phyloP scores from a whole-genome alignment of 2,888 invertebrate genomes.

The Thymelicus acteon region DNA sequence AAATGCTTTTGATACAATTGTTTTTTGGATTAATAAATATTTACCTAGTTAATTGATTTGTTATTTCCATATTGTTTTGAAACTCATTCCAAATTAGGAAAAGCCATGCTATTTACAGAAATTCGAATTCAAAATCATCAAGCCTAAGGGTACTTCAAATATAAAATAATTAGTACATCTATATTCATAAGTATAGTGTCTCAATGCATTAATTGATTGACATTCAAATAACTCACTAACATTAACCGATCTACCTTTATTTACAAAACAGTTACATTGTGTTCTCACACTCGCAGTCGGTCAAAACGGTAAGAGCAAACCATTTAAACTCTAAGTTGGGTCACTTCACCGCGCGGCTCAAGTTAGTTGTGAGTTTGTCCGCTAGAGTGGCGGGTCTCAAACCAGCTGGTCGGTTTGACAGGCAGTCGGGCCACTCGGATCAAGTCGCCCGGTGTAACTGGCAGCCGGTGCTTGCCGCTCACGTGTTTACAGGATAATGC shows the following conservation, averaged over 20 bases:
- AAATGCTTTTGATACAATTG: no score
- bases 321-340: conserved; percentile 48
- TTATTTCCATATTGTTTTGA: no score
- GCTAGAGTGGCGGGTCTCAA: conserved; percentile 71
- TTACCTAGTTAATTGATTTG: no score
- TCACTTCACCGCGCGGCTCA: conserved; percentile 52
- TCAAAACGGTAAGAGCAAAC: conserved; percentile 9
- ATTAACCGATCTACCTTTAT: not conserved
- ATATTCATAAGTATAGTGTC: no score
- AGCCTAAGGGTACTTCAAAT: no score
- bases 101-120: no score
- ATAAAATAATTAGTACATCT: no score
- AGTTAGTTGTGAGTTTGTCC: conserved; percentile 74
- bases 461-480: conserved; percentile 62
- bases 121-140: no score
- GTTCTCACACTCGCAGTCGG: not conserved
- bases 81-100: no score
- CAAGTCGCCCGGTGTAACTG: conserved; percentile 63
- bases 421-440: conserved; percentile 54
- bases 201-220: no score
- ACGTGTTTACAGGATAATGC: conserved; percentile 66
- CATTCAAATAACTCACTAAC: not conserved
- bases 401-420: conserved; percentile 72
- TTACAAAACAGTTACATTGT: not conserved
- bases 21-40: no score